Evolutionary conservation across 2,797 vertebrate genomes (phyloP).

Genomic region (Pterois miles): DNA sequence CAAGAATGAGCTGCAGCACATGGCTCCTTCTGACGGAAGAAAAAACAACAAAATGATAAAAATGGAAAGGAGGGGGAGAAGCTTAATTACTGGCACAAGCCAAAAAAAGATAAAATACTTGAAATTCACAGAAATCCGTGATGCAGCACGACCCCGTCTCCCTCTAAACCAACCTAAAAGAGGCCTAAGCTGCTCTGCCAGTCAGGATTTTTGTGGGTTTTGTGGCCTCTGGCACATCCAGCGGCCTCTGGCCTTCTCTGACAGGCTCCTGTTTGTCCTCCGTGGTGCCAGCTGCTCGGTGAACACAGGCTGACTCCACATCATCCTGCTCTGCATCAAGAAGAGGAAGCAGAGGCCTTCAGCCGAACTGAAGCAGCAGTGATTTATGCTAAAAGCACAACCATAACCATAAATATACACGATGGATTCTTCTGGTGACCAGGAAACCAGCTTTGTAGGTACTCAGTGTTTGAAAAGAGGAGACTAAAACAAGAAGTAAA

Average conservation of each 20-base stretch:
- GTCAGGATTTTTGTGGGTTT: slow-evolving; percentile 69
- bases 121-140: slow-evolving; percentile 18
- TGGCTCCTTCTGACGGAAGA: slow-evolving; percentile 1
- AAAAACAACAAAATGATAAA: slow-evolving; percentile 24
- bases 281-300: slow-evolving; percentile 45
- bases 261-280: slow-evolving; percentile 46
- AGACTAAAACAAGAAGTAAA: not conserved
- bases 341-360: slow-evolving; percentile 31
- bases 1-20: slow-evolving; percentile 22
- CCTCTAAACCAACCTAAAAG: slow-evolving; percentile 1
- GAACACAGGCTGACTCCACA: slow-evolving; percentile 46
- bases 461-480: slow-evolving; percentile 3
- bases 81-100: not conserved
- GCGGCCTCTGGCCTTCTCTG: slow-evolving; percentile 41
- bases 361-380: slow-evolving; percentile 4
- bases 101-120: slow-evolving; percentile 6
- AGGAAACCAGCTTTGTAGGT: slow-evolving; percentile 1
- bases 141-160: slow-evolving; percentile 22
- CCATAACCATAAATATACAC: slow-evolving; percentile 16
- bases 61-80: not conserved
- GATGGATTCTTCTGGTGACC: not conserved
- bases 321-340: slow-evolving; percentile 12
- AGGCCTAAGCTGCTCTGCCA: slow-evolving; percentile 16
- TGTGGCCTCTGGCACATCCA: slow-evolving; percentile 44
- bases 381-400: slow-evolving; percentile 24